These are phyloP conservation scores for Cyclargus thomasi DNA, from an alignment of 1,140 invertebrate species.

Conservation along the genomic window DNA sequence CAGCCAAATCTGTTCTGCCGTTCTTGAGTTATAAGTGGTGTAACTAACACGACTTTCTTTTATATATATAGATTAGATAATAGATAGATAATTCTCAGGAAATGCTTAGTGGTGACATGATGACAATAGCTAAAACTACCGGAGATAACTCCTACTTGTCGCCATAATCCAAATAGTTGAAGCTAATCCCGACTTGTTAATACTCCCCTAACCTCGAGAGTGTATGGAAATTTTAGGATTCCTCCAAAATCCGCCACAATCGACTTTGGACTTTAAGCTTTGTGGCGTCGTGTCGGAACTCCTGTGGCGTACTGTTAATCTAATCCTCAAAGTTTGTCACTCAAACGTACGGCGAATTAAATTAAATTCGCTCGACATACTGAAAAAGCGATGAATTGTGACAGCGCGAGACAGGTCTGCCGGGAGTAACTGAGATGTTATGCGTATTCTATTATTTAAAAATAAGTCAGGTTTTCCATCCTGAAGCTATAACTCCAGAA, in stretches of 20 bases:
- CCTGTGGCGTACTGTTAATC: neutral
- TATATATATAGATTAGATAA: no score
- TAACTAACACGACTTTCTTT: no score
- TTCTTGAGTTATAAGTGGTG: no score
- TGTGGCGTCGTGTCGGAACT: neutral
- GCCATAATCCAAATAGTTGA: neutral
- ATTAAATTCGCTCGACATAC: neutral
- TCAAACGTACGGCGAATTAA: neutral
- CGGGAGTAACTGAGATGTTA: no score
- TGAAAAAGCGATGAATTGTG: neutral
- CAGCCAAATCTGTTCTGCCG: no score
- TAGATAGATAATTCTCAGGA: neutral
- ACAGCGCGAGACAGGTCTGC: neutral
- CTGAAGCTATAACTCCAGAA: no score
- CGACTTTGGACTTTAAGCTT: neutral
- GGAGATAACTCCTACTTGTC: neutral
- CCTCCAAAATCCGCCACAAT: neutral
- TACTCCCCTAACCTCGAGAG: neutral
- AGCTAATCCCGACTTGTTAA: neutral
- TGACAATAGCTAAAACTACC: neutral
- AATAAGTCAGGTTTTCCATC: no score
- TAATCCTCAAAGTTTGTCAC: neutral
- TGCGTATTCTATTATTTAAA: no score
- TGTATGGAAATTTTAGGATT: constrained; percentile 9
- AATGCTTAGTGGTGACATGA: neutral